Evolutionary conservation across 2,113 vertebrate genomes (phyloP).

Genomic region (Proteles cristata): DNA sequence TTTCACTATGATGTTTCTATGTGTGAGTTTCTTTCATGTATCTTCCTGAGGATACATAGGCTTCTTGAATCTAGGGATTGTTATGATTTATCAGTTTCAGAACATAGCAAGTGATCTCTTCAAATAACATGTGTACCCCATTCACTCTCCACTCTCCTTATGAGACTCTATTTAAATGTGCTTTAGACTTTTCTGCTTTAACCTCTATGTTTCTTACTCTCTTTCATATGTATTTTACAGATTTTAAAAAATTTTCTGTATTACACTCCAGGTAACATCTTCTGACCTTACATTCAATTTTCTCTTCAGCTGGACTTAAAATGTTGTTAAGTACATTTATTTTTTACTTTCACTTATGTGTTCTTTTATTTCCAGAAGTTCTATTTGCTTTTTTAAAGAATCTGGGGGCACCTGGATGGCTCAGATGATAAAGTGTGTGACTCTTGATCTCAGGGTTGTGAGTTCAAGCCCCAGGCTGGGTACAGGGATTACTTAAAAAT

Average conservation of each 20-base stretch:
- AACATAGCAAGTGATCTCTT: neutral
- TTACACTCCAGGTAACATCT: neutral
- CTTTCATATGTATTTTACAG: neutral
- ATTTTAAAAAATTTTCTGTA: neutral
- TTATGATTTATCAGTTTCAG: neutral
- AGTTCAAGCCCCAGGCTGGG: too few relatives aligned
- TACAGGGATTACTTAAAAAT: too few relatives aligned
- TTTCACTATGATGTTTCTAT: neutral
- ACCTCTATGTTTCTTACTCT: neutral
- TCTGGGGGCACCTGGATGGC: too few relatives aligned
- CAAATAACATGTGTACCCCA: neutral
- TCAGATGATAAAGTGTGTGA: too few relatives aligned
- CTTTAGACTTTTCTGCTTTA: neutral
- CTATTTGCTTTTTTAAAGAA: neutral
- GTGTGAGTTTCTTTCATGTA: neutral
- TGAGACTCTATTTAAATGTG: neutral
- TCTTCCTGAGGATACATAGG: neutral
- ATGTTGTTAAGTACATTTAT: neutral
- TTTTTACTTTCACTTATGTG: neutral
- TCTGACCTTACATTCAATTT: neutral
- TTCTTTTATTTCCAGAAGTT: neutral
- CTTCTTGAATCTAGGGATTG: neutral
- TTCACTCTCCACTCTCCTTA: neutral
- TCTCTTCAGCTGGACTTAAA: neutral
- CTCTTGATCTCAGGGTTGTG: too few relatives aligned